phyloP scores from a whole-genome alignment of 2,888 invertebrate species.

The Xanthorhoe spadicearia region DNA sequence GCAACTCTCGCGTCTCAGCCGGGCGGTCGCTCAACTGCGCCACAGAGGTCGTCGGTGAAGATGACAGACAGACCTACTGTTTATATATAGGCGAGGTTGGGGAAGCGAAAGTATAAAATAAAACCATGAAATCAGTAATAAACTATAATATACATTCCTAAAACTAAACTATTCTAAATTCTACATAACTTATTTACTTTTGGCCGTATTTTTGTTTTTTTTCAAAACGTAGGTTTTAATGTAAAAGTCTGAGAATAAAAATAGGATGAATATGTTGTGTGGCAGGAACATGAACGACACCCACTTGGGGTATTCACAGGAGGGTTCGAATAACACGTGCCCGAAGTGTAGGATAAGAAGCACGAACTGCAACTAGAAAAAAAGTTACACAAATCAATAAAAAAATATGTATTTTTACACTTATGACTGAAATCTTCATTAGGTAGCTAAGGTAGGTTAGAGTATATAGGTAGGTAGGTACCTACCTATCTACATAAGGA shows the following conservation, averaged over 20 bases:
- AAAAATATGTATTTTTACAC: not conserved
- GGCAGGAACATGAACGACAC: conserved; percentile 84
- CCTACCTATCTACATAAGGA: too few relatives aligned
- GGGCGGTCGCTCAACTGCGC: too few relatives aligned
- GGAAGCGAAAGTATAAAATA: not conserved
- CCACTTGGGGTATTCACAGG: conserved; percentile 87
- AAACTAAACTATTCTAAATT: conserved; percentile 31
- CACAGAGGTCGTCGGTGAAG: too few relatives aligned
- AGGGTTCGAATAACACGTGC: conserved; percentile 80
- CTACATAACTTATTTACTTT: conserved; percentile 50
- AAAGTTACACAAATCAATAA: conserved; percentile 6
- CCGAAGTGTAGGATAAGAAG: conserved; percentile 86
- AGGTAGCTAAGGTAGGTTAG: too few relatives aligned
- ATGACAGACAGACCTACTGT: too few relatives aligned
- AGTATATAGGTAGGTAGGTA: not conserved
- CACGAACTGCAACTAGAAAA: conserved; percentile 86
- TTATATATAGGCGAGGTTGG: not conserved
- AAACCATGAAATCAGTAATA: conserved; percentile 11
- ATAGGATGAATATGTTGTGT: conserved; percentile 88
- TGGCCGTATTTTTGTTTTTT: conserved; percentile 63
- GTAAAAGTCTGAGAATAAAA: conserved; percentile 89
- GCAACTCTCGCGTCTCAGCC: too few relatives aligned
- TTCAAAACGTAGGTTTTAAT: conserved; percentile 86
- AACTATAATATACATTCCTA: conserved; percentile 18
- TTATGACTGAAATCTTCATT: not conserved